phyloP scores from a whole-genome alignment of 2,797 vertebrate species.

The Phataginus tricuspis region DNA sequence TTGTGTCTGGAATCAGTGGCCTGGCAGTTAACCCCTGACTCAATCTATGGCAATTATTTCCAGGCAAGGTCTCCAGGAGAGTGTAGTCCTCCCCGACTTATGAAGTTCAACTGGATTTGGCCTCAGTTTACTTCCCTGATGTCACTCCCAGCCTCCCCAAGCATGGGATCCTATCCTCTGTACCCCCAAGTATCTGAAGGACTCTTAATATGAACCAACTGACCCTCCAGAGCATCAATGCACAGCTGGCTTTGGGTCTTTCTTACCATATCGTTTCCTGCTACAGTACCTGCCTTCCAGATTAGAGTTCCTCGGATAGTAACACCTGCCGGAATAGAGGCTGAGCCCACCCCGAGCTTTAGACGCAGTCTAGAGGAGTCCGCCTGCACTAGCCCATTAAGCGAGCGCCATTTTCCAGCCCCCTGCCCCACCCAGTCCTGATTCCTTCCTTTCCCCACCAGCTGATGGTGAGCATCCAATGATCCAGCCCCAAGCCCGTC shows the following conservation, averaged over 20 bases:
- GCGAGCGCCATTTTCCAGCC: neutral
- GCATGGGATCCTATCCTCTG: neutral
- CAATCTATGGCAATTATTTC: neutral
- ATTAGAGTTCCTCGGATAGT: neutral
- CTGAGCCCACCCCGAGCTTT: neutral
- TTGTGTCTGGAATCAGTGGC: neutral
- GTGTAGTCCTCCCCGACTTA: neutral
- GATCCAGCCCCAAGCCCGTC: neutral
- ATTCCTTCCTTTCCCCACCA: neutral
- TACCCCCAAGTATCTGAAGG: neutral
- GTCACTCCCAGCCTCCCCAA: neutral
- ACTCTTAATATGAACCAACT: neutral
- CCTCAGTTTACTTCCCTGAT: neutral
- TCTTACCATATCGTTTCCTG: neutral
- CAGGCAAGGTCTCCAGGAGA: neutral
- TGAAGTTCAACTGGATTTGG: neutral
- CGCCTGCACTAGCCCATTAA: neutral
- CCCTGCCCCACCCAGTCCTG: neutral
- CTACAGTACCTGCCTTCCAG: neutral
- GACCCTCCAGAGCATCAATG: neutral
- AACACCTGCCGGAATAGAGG: neutral
- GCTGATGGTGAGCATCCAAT: neutral
- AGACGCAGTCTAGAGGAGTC: neutral
- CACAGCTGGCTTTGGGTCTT: neutral
- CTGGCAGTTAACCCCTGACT: neutral